phyloP scores from a whole-genome alignment of 2,113 vertebrate species.

The Pionites leucogaster region DNA sequence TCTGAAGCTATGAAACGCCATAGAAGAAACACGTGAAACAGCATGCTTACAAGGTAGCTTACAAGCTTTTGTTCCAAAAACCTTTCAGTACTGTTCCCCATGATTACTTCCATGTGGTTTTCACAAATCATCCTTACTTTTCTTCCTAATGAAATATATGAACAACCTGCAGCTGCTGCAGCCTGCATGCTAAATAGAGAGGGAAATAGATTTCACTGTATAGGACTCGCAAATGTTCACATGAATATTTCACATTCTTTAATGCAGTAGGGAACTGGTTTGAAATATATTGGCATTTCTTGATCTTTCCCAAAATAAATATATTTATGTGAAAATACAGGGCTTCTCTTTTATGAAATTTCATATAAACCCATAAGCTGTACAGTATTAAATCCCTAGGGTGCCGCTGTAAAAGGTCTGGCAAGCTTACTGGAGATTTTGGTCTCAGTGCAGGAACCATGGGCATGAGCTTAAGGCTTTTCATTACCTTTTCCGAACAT shows the following conservation, averaged over 20 bases:
- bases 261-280: neutral
- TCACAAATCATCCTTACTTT: constrained; percentile 25
- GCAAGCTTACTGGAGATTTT: constrained; percentile 10
- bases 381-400: neutral
- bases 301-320: constrained; percentile 18
- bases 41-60: neutral
- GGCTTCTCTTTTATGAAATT: neutral
- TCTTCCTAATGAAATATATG: constrained; percentile 32
- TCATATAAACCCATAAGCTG: neutral
- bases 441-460: neutral
- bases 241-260: constrained; percentile 50
- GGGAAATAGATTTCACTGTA: neutral
- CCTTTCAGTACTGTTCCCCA: neutral
- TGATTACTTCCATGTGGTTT: constrained; percentile 8
- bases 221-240: constrained; percentile 35
- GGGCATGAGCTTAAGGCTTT: neutral
- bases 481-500: neutral
- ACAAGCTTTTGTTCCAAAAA: neutral
- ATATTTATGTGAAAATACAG: constrained; percentile 25
- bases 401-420: constrained; percentile 18
- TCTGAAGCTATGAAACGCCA: neutral
- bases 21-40: neutral
- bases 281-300: constrained; percentile 31
- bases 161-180: constrained; percentile 28
- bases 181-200: constrained; percentile 34